Evolutionary conservation across 2,797 vertebrate genomes (phyloP).

Genomic region (Sebastes vulpes): DNA sequence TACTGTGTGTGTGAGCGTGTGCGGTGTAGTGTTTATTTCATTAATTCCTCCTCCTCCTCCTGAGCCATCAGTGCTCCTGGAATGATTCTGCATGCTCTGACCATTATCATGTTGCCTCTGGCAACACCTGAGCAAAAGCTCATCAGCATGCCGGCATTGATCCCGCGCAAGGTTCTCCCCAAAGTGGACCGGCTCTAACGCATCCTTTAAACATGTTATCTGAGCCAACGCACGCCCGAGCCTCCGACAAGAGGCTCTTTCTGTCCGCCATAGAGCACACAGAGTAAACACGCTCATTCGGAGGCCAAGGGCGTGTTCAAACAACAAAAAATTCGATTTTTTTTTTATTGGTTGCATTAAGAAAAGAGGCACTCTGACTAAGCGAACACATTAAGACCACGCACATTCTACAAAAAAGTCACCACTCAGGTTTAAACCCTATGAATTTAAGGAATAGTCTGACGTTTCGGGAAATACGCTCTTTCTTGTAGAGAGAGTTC

Average conservation of each 20-base stretch:
- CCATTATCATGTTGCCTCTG: constrained; percentile 82
- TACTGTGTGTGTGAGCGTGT: neutral
- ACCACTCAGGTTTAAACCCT: neutral
- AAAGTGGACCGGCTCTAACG: constrained; percentile 54
- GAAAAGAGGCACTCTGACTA: neutral
- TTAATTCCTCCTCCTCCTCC: constrained; percentile 51
- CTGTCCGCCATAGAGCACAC: constrained; percentile 21
- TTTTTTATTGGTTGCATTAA: neutral
- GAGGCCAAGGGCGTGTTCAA: constrained; percentile 10
- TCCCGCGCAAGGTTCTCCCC: constrained; percentile 61
- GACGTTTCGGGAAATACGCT: neutral
- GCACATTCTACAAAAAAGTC: neutral
- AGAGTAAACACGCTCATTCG: constrained; percentile 31
- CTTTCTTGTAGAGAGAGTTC: neutral
- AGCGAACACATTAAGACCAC: neutral
- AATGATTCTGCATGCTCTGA: constrained; percentile 70
- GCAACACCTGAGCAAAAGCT: constrained; percentile 78
- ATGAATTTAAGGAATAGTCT: neutral
- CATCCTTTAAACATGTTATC: constrained; percentile 74
- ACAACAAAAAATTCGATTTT: neutral
- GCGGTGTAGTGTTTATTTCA: constrained; percentile 21
- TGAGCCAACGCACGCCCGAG: constrained; percentile 41
- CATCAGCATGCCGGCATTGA: constrained; percentile 77
- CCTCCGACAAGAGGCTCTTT: constrained; percentile 52
- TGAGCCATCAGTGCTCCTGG: constrained; percentile 40